phyloP scores from a whole-genome alignment of 2,888 invertebrate genomes.

The Heteropelma amictum region DNA sequence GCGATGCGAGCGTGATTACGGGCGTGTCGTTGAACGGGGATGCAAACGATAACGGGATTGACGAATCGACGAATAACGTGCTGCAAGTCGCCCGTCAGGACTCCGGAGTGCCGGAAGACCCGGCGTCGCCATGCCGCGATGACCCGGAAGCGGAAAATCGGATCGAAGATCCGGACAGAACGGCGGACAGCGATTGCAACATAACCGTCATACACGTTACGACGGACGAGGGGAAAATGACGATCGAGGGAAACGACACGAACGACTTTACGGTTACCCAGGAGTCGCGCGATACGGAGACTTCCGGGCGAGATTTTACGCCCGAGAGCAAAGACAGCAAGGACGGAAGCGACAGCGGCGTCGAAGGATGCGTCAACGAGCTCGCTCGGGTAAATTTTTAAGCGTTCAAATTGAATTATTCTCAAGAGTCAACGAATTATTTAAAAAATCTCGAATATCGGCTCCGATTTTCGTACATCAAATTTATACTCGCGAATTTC shows the following conservation, averaged over 20 bases:
- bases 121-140: conserved; percentile 65
- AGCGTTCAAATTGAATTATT: no score
- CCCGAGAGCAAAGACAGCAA: conserved; percentile 72
- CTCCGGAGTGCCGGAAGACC: conserved; percentile 73
- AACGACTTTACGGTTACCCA: conserved; percentile 40
- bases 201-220: conserved; percentile 73
- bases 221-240: conserved; percentile 42
- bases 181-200: conserved; percentile 72
- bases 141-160: conserved; percentile 37
- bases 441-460: no score
- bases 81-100: conserved; percentile 72
- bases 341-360: conserved; percentile 90
- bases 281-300: conserved; percentile 35
- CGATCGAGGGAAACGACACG: conserved; percentile 43
- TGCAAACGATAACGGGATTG: conserved; percentile 16
- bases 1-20: conserved; percentile 18
- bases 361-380: conserved; percentile 83
- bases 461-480: no score
- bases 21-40: conserved; percentile 40
- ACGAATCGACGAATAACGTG: conserved; percentile 60
- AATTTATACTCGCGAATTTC: no score
- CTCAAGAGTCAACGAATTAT: no score
- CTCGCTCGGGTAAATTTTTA: conserved; percentile 73
- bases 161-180: conserved; percentile 65
- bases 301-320: conserved; percentile 61